These are phyloP conservation scores for Carpatolechia fugitivella DNA, from an alignment of 2,888 invertebrate species.

Conservation along the genomic window DNA sequence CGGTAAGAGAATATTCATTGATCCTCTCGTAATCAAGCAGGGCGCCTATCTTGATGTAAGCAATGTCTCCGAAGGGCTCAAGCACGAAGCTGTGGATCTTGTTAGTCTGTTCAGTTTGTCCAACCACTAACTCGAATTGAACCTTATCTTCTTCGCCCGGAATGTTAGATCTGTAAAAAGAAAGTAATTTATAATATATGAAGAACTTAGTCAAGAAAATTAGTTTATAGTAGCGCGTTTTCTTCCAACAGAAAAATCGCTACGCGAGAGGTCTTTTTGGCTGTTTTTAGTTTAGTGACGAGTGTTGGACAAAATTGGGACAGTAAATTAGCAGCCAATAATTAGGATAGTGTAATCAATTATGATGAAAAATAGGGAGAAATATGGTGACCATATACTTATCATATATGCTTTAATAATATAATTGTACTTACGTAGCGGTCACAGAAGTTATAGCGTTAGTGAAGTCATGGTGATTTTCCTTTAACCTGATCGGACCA, in stretches of 20 bases:
- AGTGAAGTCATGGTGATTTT: constrained; percentile 86
- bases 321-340: too few species aligned
- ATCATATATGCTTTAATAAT: too few species aligned
- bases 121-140: constrained; percentile 88
- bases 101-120: constrained; percentile 92
- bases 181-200: background rate
- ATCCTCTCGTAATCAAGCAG: constrained; percentile 91
- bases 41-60: constrained; percentile 87
- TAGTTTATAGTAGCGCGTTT: too few species aligned
- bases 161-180: constrained; percentile 84
- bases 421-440: constrained; percentile 80
- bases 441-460: constrained; percentile 84
- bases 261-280: too few species aligned
- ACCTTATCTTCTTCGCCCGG: constrained; percentile 83
- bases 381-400: too few species aligned
- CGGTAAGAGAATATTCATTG: constrained; percentile 89
- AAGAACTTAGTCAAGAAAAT: too few species aligned
- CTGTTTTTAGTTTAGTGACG: too few species aligned
- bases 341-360: too few species aligned
- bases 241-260: too few species aligned
- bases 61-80: constrained; percentile 84
- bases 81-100: constrained; percentile 87
- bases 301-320: too few species aligned
- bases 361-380: too few species aligned
- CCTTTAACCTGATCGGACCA: constrained; percentile 83